A percentile compares a stretch with the other conserved stretches of the same genome.
phyloP scores from a whole-genome alignment of 2,113 vertebrate genomes.

The Varanus salvator region DNA sequence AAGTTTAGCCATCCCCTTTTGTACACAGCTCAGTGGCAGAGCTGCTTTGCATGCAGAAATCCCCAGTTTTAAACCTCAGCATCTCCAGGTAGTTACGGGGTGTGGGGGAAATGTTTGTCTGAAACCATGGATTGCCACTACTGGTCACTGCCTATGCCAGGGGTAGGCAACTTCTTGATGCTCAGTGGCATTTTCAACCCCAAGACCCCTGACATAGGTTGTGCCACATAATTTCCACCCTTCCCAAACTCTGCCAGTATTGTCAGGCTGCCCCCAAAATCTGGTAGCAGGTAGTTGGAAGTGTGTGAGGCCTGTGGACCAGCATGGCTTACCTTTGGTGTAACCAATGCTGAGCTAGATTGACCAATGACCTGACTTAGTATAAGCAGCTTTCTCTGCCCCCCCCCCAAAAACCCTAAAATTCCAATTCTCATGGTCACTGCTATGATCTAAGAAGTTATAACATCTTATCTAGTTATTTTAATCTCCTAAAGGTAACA shows the following conservation, averaged over 20 bases:
- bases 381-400: too few species aligned
- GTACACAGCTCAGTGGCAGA: not conserved
- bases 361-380: too few species aligned
- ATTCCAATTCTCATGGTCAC: not conserved
- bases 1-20: not conserved
- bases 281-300: too few species aligned
- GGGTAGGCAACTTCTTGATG: too few species aligned
- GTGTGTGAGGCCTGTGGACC: too few species aligned
- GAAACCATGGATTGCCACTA: not conserved
- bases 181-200: too few species aligned
- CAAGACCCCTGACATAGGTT: too few species aligned
- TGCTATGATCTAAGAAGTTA: not conserved
- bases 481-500: not conserved
- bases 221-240: too few species aligned
- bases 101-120: not conserved
- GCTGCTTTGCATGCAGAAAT: not conserved
- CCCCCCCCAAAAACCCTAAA: not conserved
- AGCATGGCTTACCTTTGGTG: too few species aligned
- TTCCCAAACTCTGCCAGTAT: too few species aligned
- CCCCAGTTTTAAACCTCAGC: too few species aligned
- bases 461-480: not conserved
- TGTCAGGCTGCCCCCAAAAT: too few species aligned
- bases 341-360: not conserved
- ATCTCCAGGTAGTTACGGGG: not conserved
- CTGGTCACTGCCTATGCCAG: not conserved